Percentiles rank a stretch among this genome's conserved stretches.
These are phyloP conservation scores for Melitaea cinxia DNA, from an alignment of 1,140 invertebrate genomes.

Conservation along the genomic window DNA sequence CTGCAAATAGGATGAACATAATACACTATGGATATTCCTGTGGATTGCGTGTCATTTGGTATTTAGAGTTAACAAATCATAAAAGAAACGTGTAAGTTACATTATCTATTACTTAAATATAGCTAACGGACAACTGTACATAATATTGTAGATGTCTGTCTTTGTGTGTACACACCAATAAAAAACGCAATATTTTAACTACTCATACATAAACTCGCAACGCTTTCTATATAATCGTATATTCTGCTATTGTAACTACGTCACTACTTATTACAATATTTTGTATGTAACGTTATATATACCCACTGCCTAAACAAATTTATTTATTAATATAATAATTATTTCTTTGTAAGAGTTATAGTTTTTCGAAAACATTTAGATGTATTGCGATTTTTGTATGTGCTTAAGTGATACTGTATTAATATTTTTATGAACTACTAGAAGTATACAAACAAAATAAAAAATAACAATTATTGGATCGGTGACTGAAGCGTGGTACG, in stretches of 20 bases:
- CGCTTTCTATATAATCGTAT: conserved; percentile 1
- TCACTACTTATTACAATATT: not conserved
- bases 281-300: too few relatives aligned
- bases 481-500: not conserved
- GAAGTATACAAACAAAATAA: not conserved
- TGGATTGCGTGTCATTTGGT: too few relatives aligned
- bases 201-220: not conserved
- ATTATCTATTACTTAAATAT: not conserved
- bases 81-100: not conserved
- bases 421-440: too few relatives aligned
- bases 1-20: too few relatives aligned
- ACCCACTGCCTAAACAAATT: too few relatives aligned
- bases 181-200: not conserved
- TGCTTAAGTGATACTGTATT: too few relatives aligned
- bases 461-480: not conserved
- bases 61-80: too few relatives aligned
- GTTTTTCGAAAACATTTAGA: too few relatives aligned
- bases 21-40: too few relatives aligned
- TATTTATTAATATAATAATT: too few relatives aligned
- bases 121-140: not conserved
- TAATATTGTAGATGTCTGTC: not conserved
- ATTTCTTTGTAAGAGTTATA: too few relatives aligned
- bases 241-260: not conserved
- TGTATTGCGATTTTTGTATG: too few relatives aligned
- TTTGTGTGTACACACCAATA: not conserved